A percentile compares a stretch with the other conserved stretches of the same genome.
These are phyloP conservation scores for Pachyramphus minor DNA, from an alignment of 2,113 vertebrate genomes.

Conservation along the genomic window DNA sequence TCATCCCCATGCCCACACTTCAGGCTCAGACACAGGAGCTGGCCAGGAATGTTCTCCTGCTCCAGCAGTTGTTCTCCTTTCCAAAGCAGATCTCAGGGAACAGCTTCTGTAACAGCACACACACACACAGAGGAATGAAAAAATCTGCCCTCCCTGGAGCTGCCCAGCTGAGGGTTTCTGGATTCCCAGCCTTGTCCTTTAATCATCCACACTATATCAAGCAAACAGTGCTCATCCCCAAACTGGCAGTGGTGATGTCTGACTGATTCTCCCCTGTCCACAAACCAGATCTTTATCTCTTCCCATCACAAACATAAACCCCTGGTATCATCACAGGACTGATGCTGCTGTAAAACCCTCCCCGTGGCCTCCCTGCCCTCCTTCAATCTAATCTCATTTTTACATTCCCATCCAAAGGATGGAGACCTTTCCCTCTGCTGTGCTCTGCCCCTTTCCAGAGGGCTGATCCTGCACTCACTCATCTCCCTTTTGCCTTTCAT, in stretches of 20 bases:
- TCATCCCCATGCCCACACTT: rapidly evolving
- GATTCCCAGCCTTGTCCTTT: not conserved
- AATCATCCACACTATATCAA: not conserved
- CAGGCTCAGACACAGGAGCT: not conserved
- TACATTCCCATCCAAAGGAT: not conserved
- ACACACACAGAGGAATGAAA: not conserved
- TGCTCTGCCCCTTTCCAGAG: not conserved
- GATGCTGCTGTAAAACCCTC: not conserved
- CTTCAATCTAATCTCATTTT: not conserved
- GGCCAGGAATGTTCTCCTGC: not conserved
- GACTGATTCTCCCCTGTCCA: not conserved
- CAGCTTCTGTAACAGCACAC: not conserved
- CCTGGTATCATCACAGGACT: not conserved
- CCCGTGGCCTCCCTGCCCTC: not conserved
- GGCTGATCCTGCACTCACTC: not conserved
- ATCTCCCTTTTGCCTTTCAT: not conserved
- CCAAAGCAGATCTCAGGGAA: not conserved
- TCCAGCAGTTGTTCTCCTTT: not conserved
- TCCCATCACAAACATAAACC: not conserved
- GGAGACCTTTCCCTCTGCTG: not conserved
- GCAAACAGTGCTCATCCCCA: not conserved
- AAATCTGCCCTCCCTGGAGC: not conserved
- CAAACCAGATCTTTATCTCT: not conserved
- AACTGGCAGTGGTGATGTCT: not conserved
- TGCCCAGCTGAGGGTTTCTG: not conserved